Evolutionary conservation across 1,140 invertebrate genomes (phyloP).

Genomic region (Zophobas morio): DNA sequence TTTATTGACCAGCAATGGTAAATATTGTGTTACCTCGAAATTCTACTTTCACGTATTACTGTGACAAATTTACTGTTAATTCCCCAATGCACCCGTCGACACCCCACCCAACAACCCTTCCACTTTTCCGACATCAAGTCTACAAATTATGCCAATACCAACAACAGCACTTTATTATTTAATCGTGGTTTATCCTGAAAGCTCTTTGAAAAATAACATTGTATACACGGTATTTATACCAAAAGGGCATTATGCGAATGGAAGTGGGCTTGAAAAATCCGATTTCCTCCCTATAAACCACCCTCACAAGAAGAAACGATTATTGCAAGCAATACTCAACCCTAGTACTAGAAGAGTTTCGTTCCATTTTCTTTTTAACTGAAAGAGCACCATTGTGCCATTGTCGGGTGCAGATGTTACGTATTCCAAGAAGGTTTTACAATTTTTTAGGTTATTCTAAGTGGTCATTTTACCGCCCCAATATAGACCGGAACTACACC

Average conservation of each 20-base stretch:
- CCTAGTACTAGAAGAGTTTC: conserved; percentile 30
- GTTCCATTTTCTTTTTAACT: conserved; percentile 33
- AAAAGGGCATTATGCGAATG: conserved; percentile 65
- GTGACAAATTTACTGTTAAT: conserved; percentile 25
- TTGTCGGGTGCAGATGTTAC: conserved; percentile 57
- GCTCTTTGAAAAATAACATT: conserved; percentile 58
- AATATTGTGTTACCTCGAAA: too few relatives aligned
- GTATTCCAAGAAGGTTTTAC: conserved; percentile 54
- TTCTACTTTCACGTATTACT: neutral
- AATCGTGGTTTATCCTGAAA: conserved; percentile 54
- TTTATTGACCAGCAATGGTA: conserved; percentile 6
- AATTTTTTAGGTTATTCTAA: conserved; percentile 51
- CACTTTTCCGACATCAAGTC: conserved; percentile 12
- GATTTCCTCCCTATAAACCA: conserved; percentile 65
- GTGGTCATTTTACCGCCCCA: conserved; percentile 42
- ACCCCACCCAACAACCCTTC: conserved; percentile 5
- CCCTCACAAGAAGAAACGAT: conserved; percentile 54
- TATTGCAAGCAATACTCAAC: conserved; percentile 37
- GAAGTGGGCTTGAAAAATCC: conserved; percentile 67
- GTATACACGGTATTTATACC: conserved; percentile 60
- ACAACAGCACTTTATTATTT: conserved; percentile 57
- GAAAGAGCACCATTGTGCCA: conserved; percentile 48
- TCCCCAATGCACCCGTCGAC: neutral
- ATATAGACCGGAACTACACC: conserved; percentile 6
- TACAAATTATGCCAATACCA: conserved; percentile 56